A percentile compares a stretch with the other conserved stretches of the same genome.
Conservation (phyloP, 2,113 vertebrate species). For the Notothenia rossii region DNA sequence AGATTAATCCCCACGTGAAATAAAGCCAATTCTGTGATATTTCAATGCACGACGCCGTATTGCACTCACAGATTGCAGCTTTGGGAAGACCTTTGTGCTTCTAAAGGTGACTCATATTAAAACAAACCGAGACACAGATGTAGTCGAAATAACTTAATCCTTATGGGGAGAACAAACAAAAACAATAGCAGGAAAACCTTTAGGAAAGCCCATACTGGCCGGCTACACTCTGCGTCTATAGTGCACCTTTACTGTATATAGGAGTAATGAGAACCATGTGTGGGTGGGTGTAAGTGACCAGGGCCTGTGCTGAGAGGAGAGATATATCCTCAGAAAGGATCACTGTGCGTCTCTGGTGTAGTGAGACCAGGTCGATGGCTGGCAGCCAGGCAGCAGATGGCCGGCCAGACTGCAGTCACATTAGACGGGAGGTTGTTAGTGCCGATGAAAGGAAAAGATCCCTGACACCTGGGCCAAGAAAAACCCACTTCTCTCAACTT, state of each 20-base stretch:
- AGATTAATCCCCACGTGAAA: conserved; percentile 25
- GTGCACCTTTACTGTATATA: conserved; percentile 52
- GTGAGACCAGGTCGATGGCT: conserved; percentile 70
- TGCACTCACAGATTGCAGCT: conserved; percentile 44
- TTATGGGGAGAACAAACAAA: conserved; percentile 53
- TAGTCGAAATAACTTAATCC: conserved; percentile 57
- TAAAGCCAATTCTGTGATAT: conserved; percentile 5
- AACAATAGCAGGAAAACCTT: conserved; percentile 28
- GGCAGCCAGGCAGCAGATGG: conserved; percentile 86
- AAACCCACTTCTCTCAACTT: conserved; percentile 46
- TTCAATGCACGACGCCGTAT: not conserved
- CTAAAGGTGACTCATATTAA: conserved; percentile 59
- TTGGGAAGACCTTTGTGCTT: conserved; percentile 13
- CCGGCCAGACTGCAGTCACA: conserved; percentile 80
- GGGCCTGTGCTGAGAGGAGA: conserved; percentile 37
- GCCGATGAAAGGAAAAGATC: conserved; percentile 78
- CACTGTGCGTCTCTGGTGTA: conserved; percentile 60
- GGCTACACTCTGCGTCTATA: conserved; percentile 34
- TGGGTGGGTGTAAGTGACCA: conserved; percentile 33
- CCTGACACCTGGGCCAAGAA: conserved; percentile 58
- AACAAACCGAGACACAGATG: conserved; percentile 63
- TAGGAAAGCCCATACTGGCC: conserved; percentile 37
- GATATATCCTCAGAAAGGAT: conserved; percentile 62
- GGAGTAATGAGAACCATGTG: conserved; percentile 67
- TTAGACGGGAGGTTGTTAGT: conserved; percentile 77